A percentile compares a stretch with the other conserved stretches of the same genome.
phyloP scores from a whole-genome alignment of 2,797 vertebrate species.

The Danio choprae region DNA sequence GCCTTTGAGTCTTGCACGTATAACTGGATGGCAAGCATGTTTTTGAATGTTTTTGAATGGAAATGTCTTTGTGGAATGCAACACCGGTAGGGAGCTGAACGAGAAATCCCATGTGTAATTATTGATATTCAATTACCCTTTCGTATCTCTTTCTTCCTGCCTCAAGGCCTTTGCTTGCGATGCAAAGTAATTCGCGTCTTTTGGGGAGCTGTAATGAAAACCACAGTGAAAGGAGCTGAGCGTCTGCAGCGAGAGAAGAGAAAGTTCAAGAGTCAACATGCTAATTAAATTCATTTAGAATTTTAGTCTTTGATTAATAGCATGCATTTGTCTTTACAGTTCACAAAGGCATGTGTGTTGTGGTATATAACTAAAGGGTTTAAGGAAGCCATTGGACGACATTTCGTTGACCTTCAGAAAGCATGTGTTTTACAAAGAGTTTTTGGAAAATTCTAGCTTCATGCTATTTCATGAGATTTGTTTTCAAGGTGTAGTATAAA shows the following conservation, averaged over 20 bases:
- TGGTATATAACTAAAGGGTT: neutral
- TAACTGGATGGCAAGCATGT: neutral
- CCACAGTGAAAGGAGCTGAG: conserved; percentile 36
- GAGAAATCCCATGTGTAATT: conserved; percentile 45
- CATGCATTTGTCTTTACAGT: neutral
- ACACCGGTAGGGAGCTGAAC: conserved; percentile 29
- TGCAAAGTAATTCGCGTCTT: conserved; percentile 37
- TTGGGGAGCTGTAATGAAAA: conserved; percentile 32
- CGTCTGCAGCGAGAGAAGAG: conserved; percentile 9
- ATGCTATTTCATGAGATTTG: neutral
- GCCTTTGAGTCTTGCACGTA: neutral
- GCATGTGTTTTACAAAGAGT: neutral
- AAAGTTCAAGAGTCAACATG: neutral
- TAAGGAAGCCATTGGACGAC: neutral
- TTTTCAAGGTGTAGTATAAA: neutral
- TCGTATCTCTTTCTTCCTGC: conserved; percentile 42
- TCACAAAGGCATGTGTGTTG: neutral
- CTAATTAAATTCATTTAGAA: conserved; percentile 4
- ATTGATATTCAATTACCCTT: conserved; percentile 54
- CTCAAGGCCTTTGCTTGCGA: conserved; percentile 39
- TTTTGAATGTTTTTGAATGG: conserved; percentile 35
- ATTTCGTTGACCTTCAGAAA: conserved; percentile 14
- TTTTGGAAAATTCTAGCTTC: neutral
- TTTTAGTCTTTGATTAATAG: conserved; percentile 22
- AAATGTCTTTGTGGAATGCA: conserved; percentile 35